These are phyloP conservation scores for Rhabdophis nuchalis DNA, from an alignment of 2,797 vertebrate species.

Conservation along the genomic window DNA sequence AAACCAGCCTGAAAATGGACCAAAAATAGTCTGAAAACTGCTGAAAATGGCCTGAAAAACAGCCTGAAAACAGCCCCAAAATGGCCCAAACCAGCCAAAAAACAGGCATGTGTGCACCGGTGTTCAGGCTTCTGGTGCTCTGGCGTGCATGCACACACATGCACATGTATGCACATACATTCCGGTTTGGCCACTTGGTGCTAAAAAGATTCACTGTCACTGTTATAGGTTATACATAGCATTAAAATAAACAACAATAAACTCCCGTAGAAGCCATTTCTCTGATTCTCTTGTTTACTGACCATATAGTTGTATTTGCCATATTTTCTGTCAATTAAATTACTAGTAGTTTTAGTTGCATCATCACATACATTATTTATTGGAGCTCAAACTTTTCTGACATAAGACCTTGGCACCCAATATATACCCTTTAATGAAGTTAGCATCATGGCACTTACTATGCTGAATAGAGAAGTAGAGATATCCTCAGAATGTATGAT, in stretches of 20 bases:
- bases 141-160: too few relatives aligned
- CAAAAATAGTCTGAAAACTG: too few relatives aligned
- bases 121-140: too few relatives aligned
- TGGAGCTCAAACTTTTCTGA: background rate
- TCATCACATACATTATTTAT: background rate
- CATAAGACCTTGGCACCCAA: conserved; percentile 9
- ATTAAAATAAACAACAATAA: conserved; percentile 62
- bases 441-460: background rate
- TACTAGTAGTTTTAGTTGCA: background rate
- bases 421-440: conserved; percentile 6
- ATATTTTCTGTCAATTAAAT: background rate
- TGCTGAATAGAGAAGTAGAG: background rate
- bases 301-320: background rate
- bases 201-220: too few relatives aligned
- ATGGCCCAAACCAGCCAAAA: too few relatives aligned
- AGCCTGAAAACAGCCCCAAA: too few relatives aligned
- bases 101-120: too few relatives aligned
- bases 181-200: too few relatives aligned
- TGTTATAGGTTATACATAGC: conserved; percentile 30
- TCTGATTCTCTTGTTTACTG: conserved; percentile 1
- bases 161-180: too few relatives aligned
- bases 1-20: too few relatives aligned
- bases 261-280: conserved; percentile 37
- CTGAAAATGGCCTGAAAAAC: too few relatives aligned
- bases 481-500: background rate